Evolutionary conservation across 2,797 vertebrate genomes (phyloP).

Genomic region (Oreochromis grahami): DNA sequence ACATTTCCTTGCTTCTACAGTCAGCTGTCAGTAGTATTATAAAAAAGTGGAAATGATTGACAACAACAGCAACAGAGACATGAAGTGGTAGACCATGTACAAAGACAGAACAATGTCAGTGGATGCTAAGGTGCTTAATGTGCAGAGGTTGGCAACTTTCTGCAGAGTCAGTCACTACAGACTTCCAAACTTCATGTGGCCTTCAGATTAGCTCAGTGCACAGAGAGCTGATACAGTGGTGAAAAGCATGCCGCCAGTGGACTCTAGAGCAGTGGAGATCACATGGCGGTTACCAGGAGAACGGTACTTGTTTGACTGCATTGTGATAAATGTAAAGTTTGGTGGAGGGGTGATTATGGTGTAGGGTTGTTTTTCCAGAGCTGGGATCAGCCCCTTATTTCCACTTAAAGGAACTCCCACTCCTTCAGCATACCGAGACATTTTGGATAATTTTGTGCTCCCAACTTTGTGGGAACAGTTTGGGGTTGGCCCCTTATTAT

Average conservation of each 20-base stretch:
- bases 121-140: background rate
- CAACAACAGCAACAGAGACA: background rate
- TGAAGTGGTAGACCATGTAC: background rate
- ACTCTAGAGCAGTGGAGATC: background rate
- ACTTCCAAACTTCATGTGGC: background rate
- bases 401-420: background rate
- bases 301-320: background rate
- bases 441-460: background rate
- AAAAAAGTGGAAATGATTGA: background rate
- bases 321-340: background rate
- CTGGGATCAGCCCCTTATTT: background rate
- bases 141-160: background rate
- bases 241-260: background rate
- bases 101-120: background rate
- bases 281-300: background rate
- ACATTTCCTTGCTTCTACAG: background rate
- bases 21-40: background rate
- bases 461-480: background rate
- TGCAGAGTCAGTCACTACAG: background rate
- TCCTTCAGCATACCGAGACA: background rate
- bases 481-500: background rate
- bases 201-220: background rate
- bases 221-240: background rate
- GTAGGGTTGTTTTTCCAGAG: background rate
- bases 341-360: background rate